Conservation (phyloP, 1,140 invertebrate species). For the Brachionus rubens region DNA sequence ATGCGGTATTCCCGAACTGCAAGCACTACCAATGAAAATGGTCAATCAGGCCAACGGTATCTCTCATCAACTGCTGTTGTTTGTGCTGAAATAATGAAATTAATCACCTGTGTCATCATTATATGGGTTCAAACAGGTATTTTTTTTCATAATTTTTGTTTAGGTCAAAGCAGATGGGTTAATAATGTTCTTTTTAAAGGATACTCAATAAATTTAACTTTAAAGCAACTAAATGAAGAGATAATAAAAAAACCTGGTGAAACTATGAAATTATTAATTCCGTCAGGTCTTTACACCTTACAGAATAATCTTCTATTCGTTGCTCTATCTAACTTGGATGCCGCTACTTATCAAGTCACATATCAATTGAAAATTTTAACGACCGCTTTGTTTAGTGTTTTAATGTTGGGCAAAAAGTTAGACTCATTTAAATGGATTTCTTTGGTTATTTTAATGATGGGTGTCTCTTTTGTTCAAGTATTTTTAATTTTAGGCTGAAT, state of each 20-base stretch:
- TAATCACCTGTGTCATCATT: slow-evolving; percentile 59
- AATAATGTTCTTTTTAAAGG: neutral
- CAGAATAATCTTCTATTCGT: slow-evolving; percentile 97
- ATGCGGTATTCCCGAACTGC: slow-evolving; percentile 61
- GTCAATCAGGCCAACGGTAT: slow-evolving; percentile 50
- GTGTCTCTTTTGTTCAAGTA: slow-evolving; percentile 69
- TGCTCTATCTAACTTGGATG: slow-evolving; percentile 93
- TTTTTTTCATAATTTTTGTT: neutral
- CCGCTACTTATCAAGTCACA: slow-evolving; percentile 97
- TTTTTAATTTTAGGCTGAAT: neutral
- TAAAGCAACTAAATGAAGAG: slow-evolving; percentile 20
- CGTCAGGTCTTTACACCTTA: slow-evolving; percentile 87
- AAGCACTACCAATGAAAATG: slow-evolving; percentile 42
- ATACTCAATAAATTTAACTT: neutral
- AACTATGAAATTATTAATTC: slow-evolving; percentile 55
- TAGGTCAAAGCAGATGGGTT: neutral
- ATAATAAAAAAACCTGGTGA: slow-evolving; percentile 21
- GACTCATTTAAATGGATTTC: slow-evolving; percentile 80
- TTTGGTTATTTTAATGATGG: slow-evolving; percentile 75
- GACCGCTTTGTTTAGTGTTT: slow-evolving; percentile 91
- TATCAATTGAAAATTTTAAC: slow-evolving; percentile 98
- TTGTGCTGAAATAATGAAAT: slow-evolving; percentile 61
- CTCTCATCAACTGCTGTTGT: slow-evolving; percentile 63
- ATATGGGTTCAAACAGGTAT: slow-evolving; percentile 53
- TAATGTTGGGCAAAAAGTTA: slow-evolving; percentile 77